Base-by-base conservation (phyloP, 2,888 invertebrate genomes). In the Esperia sulphurella region DNA sequence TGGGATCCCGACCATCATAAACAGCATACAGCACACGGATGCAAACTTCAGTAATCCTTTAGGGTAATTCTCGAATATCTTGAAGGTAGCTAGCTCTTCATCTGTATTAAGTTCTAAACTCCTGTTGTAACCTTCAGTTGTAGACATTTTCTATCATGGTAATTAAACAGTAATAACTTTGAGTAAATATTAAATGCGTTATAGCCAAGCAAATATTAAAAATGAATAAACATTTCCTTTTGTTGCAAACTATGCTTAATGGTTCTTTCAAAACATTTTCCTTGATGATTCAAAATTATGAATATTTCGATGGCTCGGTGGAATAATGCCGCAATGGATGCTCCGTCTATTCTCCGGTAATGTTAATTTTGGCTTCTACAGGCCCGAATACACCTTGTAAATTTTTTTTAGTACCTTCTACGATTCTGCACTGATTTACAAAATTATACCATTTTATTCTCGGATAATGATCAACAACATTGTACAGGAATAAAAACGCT, bases 1-100 rank as follows among this genome's bases (percentile, higher is more conserved):
- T 1, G 95, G 95, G 44, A 95, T 93, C 10, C 95, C 95, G 52
- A 95, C 85, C 57, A 94, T 78, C 89, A 95, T 94, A 79, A 95
- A 95, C 38, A 94, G 75, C 28, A 94, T 79, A 75, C 95, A 95
- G 73, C 93, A 93, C 41, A 90, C 86, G 10, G 93, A 92, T 1
- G 95, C 95, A 53, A 95, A 93, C 55, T 90, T 89, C 54, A 95
- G 80, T 57, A 95, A 75, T 37, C 90, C 90, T 12, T 92, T 86
- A 9, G 95, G 93, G 66, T 95, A 95, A 50, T 91, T 92, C 42
- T 86, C 77, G 74, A 95, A 95, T 42, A 95, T 87, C 46, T 83
- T 72, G 50, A 84, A 75, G 0, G 62, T 58, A 7, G 81, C 82
- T 55, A 90, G 53, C 6, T 71, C 79, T 43, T 61, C 69, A 46